Base-by-base conservation (phyloP, 2,888 invertebrate species). In the Ichneumoninae sp. region DNA sequence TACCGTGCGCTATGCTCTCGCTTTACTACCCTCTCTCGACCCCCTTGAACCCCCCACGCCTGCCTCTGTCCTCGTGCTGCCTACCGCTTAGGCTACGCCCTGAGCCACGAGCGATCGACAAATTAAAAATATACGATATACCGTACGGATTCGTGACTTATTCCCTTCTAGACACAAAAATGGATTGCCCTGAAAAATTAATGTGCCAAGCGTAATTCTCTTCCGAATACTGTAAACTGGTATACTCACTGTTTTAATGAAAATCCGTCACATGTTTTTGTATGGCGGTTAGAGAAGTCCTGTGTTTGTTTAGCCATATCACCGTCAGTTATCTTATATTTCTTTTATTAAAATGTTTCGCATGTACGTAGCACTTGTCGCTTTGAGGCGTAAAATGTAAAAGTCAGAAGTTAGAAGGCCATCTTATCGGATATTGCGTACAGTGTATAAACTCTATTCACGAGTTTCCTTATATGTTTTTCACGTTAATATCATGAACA, bases 81-180 rank as follows among this genome's bases (percentile, higher is more conserved):
- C 89, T 88, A 89, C 87, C 89, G 90, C 89, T 91, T 90, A 89
- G 92, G 92, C 89, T 92, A 92, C 92, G 92, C 92, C 92, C 92
- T 91, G 88, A 89, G 89, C 89, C 88, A 89, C 88, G 87, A 71
- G 26, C 65, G 60, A 75, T 79, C 69, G 68, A 36, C 60, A 65
- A 75, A 81, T 81, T 86, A 79, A n/a, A 80, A 86, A 82, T 74
- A 76, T 65, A 66, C 63, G 57, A 60, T 57, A 19, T 77, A 50
- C 13, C 7, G 22, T 30, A 22, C 13, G 54, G 7, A 22, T 54
- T 40, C 36, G 65, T 75, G 52, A 65, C 52, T 65, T 65, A 75
- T 75, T 75, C 36, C 50, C 19, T 75, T 10, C 10, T 57, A 13
- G 57, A 57, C 7, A 57, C 10, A 3, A 57, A 57, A 26, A 57